Percentiles rank a stretch among this genome's conserved stretches.
Conservation (phyloP, 1,140 invertebrate genomes). For the Papilio machaon region DNA sequence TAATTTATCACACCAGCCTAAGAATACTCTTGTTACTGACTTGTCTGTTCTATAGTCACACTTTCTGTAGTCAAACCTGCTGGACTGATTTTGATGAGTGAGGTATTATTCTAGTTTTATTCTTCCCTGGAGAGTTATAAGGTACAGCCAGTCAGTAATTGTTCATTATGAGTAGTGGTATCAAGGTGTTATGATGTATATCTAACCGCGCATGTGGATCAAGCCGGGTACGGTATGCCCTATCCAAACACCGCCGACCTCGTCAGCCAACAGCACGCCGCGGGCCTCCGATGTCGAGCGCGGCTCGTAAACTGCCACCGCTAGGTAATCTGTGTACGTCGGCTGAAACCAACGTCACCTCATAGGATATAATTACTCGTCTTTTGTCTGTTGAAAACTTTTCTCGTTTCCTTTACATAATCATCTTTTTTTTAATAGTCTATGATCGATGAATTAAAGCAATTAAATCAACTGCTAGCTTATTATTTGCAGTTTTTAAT, state of each 20-base stretch:
- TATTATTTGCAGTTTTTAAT: no score
- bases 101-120: background rate
- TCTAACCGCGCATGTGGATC: conserved; percentile 49
- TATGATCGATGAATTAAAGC: no score
- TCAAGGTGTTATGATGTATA: background rate
- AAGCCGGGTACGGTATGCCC: conserved; percentile 56
- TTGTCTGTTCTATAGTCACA: background rate
- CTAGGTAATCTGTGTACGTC: conserved; percentile 51
- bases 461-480: no score
- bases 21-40: no score
- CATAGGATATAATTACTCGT: no score
- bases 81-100: no score
- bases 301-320: conserved; percentile 47
- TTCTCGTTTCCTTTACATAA: no score
- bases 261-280: conserved; percentile 57
- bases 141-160: background rate
- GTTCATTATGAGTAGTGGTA: background rate
- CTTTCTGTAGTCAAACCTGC: background rate
- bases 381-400: no score
- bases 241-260: conserved; percentile 53
- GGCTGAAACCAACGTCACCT: conserved; percentile 43
- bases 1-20: no score
- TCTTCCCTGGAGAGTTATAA: background rate
- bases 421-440: no score
- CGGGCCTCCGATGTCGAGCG: conserved; percentile 40